These are phyloP conservation scores for Lapara coniferarum DNA, from an alignment of 2,888 invertebrate species.

Conservation along the genomic window DNA sequence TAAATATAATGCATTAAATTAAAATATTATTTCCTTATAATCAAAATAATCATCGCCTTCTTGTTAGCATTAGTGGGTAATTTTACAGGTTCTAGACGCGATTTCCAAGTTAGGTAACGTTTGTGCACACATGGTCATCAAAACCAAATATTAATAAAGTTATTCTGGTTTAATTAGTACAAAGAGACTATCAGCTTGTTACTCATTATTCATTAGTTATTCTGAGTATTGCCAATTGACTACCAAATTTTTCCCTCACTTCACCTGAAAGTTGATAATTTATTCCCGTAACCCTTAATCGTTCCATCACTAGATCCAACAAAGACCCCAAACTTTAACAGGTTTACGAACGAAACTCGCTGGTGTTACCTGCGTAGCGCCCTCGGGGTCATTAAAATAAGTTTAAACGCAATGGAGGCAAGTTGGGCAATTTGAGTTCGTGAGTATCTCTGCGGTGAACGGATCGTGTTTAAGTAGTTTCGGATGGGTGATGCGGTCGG, in stretches of 20 bases:
- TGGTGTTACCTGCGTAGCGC: constrained; percentile 3
- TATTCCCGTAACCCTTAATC: constrained; percentile 3
- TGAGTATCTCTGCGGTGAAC: constrained; percentile 8
- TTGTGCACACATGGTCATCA: no score
- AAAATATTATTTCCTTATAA: no score
- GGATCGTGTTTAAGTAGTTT: constrained; percentile 19
- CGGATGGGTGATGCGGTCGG: constrained; percentile 1
- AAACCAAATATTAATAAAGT: no score
- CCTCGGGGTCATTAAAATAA: constrained; percentile 18
- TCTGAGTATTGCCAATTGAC: background rate
- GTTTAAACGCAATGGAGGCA: constrained; percentile 18
- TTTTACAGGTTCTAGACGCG: no score
- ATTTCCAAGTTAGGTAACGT: no score
- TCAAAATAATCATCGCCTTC: no score
- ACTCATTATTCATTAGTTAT: no score
- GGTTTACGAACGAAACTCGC: constrained; percentile 16
- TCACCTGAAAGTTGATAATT: background rate
- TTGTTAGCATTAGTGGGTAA: no score
- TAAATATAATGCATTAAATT: no score
- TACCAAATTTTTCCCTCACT: background rate
- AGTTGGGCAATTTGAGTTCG: constrained; percentile 12
- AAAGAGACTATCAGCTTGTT: no score
- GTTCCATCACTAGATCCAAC: constrained; percentile 9
- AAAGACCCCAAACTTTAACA: constrained; percentile 10
- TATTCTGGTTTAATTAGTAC: no score